Evolutionary conservation across 2,113 vertebrate species (phyloP).

Genomic region (Hypocryptadius cinnamomeus): DNA sequence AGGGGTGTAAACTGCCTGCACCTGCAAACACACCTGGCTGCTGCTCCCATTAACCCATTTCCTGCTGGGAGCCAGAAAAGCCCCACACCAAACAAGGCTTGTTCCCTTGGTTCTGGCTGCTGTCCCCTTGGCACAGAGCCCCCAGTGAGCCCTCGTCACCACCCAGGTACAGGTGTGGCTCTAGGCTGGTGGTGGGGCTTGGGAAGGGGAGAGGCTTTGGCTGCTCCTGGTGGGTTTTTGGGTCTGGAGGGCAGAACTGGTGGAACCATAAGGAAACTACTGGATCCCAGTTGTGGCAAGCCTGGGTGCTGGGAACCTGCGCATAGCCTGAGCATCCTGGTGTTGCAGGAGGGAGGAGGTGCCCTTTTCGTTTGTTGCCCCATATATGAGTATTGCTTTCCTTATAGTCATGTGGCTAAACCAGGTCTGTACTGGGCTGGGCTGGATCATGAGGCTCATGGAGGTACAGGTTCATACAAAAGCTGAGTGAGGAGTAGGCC

Average conservation of each 20-base stretch:
- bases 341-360: neutral
- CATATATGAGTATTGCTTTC: neutral
- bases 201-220: neutral
- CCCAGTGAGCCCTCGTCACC: rapidly evolving
- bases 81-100: rapidly evolving
- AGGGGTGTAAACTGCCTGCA: neutral
- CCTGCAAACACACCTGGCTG: neutral
- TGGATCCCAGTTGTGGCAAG: neutral
- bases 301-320: neutral
- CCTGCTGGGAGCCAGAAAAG: neutral
- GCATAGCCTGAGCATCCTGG: rapidly evolving
- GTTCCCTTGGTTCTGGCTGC: rapidly evolving
- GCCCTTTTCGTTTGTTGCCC: neutral
- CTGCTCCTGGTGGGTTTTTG: rapidly evolving
- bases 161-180: neutral
- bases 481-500: neutral
- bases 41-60: neutral
- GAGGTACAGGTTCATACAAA: neutral
- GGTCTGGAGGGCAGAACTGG: neutral
- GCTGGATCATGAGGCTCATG: neutral
- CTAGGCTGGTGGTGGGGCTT: rapidly evolving
- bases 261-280: neutral
- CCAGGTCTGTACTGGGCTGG: neutral
- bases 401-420: neutral
- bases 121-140: neutral